Percentiles rank a stretch among this genome's conserved stretches.
phyloP scores from a whole-genome alignment of 2,888 invertebrate species.

The Acronicta leporina region DNA sequence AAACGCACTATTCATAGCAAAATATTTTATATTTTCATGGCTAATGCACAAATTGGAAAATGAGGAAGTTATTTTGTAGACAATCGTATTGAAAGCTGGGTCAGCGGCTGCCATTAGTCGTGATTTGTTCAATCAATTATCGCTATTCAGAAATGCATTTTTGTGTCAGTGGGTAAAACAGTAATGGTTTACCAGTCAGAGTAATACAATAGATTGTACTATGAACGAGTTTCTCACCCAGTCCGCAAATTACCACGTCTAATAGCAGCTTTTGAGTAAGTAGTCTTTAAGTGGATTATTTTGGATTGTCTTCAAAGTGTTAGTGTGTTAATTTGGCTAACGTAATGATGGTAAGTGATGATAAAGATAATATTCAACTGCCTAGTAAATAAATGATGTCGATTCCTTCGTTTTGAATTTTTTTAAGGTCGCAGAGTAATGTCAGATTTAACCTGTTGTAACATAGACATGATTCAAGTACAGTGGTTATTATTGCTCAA shows the following conservation, averaged over 20 bases:
- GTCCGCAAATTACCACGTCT: constrained; percentile 36
- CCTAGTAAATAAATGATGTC: not conserved
- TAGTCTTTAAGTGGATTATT: constrained; percentile 38
- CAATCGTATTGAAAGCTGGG: constrained; percentile 65
- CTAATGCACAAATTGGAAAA: constrained; percentile 62
- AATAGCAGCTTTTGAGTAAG: constrained; percentile 44
- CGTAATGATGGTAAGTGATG: constrained; percentile 26
- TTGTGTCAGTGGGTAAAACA: constrained; percentile 62
- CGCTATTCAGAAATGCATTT: constrained; percentile 58
- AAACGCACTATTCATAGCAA: constrained; percentile 31
- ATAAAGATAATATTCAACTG: constrained; percentile 14
- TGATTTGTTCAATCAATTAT: constrained; percentile 66
- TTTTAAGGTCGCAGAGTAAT: no score
- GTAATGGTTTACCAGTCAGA: constrained; percentile 49
- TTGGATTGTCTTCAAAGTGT: constrained; percentile 32
- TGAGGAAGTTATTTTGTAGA: constrained; percentile 60
- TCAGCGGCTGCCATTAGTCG: constrained; percentile 57
- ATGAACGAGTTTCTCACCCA: constrained; percentile 49
- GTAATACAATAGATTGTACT: constrained; percentile 45
- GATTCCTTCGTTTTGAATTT: no score
- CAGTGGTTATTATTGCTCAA: no score
- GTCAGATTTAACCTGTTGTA: no score
- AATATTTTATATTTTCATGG: constrained; percentile 52
- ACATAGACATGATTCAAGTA: no score
- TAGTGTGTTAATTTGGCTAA: constrained; percentile 36